These are phyloP conservation scores for Taurulus bubalis DNA, from an alignment of 2,113 vertebrate species.

Conservation along the genomic window DNA sequence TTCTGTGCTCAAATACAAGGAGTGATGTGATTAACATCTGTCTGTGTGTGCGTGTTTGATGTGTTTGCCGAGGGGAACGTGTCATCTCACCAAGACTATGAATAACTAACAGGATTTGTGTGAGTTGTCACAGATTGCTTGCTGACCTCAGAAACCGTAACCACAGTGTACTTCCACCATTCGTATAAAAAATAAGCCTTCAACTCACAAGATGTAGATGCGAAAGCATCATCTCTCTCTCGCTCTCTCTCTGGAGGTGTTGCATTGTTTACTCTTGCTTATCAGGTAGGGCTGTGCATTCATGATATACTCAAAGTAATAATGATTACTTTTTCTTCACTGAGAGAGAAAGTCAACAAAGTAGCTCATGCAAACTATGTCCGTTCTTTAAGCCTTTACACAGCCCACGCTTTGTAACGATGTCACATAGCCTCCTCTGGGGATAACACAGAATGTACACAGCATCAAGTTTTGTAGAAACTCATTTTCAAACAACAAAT, in stretches of 20 bases:
- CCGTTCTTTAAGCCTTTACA: neutral
- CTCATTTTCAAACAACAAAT: neutral
- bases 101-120: slow-evolving; percentile 29
- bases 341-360: neutral
- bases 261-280: neutral
- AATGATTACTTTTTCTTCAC: neutral
- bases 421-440: neutral
- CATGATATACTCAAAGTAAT: neutral
- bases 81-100: slow-evolving; percentile 29
- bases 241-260: neutral
- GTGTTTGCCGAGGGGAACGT: slow-evolving; percentile 1
- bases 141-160: slow-evolving; percentile 2
- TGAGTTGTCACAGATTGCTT: neutral
- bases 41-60: slow-evolving; percentile 19
- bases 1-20: neutral
- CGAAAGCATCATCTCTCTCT: neutral
- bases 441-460: neutral
- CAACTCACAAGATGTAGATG: neutral
- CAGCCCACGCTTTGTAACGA: neutral
- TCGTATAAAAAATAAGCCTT: neutral
- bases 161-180: neutral
- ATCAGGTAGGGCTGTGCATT: neutral
- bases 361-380: neutral
- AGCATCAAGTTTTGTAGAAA: neutral
- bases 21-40: slow-evolving; percentile 21